Evolutionary conservation across 2,888 invertebrate species (phyloP), one percentile per base, ranked within the genome.

Genomic region (Protonemura montana): DNA sequence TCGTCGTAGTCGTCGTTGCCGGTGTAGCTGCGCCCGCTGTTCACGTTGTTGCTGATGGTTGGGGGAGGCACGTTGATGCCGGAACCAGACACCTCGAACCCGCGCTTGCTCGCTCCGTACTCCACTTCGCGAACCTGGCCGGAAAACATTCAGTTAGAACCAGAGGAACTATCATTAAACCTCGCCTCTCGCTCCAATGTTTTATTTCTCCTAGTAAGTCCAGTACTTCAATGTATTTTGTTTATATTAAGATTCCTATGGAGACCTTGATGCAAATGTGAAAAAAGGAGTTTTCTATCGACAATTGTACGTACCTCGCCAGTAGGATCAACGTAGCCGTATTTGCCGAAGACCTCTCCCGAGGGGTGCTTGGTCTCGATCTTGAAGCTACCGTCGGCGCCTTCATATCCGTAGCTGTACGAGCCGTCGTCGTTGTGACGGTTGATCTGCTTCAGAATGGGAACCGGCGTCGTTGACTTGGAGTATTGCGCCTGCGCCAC

Each of bases 391-490:
- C 96, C 97, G 90, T 97, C 97, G 0, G 96, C 97, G 0, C 94
- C 96, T 91, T 97, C 97, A 91, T 96, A 97, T 0, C 97, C 97
- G 90, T 95, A 97, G 89, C 96, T 97, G 92, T 97, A 97, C 16
- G 97, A 97, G 0, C 97, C 97, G 89, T 97, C 97, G 88, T 96
- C 96, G 90, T 97, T 97, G 91, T 97, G 97, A 88, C 94, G 93
- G 92, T 96, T 96, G 90, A 97, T 95, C 91, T 96, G 96, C 91
- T 96, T 96, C 85, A 97, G 92, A 90, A 96, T 96, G 0, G 96
- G 96, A 13, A 96, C 95, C 0, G 96, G 96, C 0, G 96, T 95
- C 0, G 96, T 89, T 13, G 85, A 80, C 84, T 87, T 84, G 76
- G 86, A 86, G 82, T 87, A 76, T 80, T 87, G 77, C 76, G 76